Conservation (phyloP, 1,140 invertebrate genomes). For the Bicyclus anynana region DNA sequence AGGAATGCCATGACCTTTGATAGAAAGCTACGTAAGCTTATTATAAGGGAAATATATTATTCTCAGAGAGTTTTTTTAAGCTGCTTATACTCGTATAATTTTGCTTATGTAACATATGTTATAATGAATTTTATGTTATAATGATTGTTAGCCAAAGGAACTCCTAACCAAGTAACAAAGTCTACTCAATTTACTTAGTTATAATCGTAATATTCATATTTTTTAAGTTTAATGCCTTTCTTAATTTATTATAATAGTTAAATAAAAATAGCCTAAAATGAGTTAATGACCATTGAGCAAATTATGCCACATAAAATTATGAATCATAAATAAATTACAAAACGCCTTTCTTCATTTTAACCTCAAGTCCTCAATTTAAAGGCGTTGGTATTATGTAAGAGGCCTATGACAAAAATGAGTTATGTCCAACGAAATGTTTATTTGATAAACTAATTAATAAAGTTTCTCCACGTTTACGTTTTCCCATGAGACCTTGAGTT, state of each 20-base stretch:
- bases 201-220: too few relatives aligned
- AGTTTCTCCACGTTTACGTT: slow-evolving; percentile 6
- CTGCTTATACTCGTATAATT: neutral
- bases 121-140: neutral
- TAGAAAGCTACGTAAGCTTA: slow-evolving; percentile 12
- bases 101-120: neutral
- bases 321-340: slow-evolving; percentile 5
- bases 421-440: slow-evolving; percentile 8
- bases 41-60: neutral
- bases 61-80: neutral
- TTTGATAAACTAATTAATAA: slow-evolving; percentile 20
- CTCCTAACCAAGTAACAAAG: too few relatives aligned
- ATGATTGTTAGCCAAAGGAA: too few relatives aligned
- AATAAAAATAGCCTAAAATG: too few relatives aligned
- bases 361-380: slow-evolving; percentile 10
- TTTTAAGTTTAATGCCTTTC: too few relatives aligned
- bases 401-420: slow-evolving; percentile 17
- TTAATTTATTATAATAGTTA: too few relatives aligned
- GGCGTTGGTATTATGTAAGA: slow-evolving; percentile 12
- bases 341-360: slow-evolving; percentile 16
- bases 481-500: neutral
- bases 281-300: too few relatives aligned
- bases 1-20: slow-evolving; percentile 12
- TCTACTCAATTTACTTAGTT: too few relatives aligned
- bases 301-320: too few relatives aligned